Percentiles rank a stretch among this genome's conserved stretches.
phyloP scores from a whole-genome alignment of 2,888 invertebrate species.

The Mycalesis mineus region DNA sequence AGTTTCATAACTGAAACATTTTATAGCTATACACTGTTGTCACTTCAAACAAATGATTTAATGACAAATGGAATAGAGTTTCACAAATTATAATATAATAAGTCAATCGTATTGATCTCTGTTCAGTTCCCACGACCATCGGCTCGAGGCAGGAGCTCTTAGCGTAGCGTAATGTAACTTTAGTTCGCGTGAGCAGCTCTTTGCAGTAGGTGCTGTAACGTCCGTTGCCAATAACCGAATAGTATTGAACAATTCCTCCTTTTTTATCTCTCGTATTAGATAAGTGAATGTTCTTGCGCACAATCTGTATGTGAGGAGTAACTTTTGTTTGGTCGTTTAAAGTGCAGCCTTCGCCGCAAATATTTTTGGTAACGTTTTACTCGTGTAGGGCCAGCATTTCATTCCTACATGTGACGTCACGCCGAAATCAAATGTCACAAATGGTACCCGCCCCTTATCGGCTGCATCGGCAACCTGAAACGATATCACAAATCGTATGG shows the following conservation, averaged over 20 bases:
- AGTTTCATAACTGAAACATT: too few species aligned
- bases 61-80: too few species aligned
- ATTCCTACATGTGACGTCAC: background rate
- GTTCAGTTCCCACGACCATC: background rate
- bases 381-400: conserved; percentile 30
- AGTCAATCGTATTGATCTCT: background rate
- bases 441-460: too few species aligned
- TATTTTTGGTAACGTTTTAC: conserved; percentile 72
- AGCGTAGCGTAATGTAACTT: conserved; percentile 42
- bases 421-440: too few species aligned
- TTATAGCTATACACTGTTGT: too few species aligned
- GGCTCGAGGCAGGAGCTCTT: conserved; percentile 28
- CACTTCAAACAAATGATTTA: too few species aligned
- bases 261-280: conserved; percentile 63
- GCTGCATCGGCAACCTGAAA: too few species aligned
- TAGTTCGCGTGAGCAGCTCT: conserved; percentile 50
- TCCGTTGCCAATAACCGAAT: conserved; percentile 71
- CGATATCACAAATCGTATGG: too few species aligned
- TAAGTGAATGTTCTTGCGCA: conserved; percentile 70
- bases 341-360: conserved; percentile 60
- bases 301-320: conserved; percentile 51
- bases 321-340: conserved; percentile 41
- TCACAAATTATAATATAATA: too few species aligned
- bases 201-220: conserved; percentile 46
- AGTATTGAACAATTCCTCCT: conserved; percentile 66